Evolutionary conservation across 2,888 invertebrate species (phyloP).

Genomic region (Agrochola macilenta): DNA sequence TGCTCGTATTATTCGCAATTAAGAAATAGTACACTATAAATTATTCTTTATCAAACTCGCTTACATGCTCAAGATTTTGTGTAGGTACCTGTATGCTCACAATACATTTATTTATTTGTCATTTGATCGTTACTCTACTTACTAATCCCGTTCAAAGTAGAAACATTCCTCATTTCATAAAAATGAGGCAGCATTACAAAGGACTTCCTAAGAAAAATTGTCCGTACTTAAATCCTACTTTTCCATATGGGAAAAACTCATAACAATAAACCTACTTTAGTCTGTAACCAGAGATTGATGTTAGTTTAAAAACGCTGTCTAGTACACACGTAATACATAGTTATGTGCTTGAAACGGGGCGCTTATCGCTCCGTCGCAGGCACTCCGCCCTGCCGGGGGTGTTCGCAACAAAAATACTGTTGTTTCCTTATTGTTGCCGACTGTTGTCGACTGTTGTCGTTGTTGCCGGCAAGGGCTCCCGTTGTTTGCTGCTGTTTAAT

Average conservation of each 20-base stretch:
- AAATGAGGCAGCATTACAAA: conserved; percentile 21
- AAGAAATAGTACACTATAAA: no score
- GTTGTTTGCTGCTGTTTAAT: conserved; percentile 84
- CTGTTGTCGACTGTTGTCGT: conserved; percentile 71
- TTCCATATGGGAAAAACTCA: conserved; percentile 17
- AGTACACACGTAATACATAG: conserved; percentile 61
- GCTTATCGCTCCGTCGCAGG: conserved; percentile 84
- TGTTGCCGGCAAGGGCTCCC: conserved; percentile 76
- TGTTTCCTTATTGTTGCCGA: conserved; percentile 80
- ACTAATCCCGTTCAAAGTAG: not conserved
- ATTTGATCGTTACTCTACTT: conserved; percentile 20
- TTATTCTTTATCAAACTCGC: conserved; percentile 9
- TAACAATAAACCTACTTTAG: conserved; percentile 44
- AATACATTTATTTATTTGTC: not conserved
- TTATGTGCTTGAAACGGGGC: conserved; percentile 68
- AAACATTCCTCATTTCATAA: conserved; percentile 6
- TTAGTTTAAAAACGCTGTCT: conserved; percentile 67
- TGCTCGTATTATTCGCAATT: not conserved
- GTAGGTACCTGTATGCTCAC: not conserved
- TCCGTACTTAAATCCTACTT: conserved; percentile 17
- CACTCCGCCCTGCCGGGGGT: conserved; percentile 75
- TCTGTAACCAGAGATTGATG: conserved; percentile 58
- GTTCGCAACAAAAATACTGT: conserved; percentile 86
- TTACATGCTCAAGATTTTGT: not conserved
- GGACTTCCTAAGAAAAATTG: conserved; percentile 30